Evolutionary conservation across 2,888 invertebrate genomes (phyloP).

Genomic region (Xiphydria camelus): DNA sequence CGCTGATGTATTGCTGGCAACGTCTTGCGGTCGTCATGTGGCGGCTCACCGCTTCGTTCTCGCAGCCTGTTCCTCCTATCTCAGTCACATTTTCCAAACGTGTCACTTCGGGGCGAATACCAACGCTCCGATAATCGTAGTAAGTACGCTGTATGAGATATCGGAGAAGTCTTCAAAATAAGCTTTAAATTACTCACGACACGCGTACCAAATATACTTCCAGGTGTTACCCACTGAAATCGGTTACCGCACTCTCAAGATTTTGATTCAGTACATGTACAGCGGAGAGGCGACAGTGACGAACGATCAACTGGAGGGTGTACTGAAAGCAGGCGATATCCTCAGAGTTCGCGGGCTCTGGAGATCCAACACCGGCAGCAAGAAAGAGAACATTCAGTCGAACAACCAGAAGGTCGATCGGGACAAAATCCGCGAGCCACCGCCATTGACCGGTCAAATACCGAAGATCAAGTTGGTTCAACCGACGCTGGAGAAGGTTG

Average conservation of each 20-base stretch:
- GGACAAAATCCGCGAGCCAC: constrained; percentile 51
- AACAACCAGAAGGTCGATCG: constrained; percentile 63
- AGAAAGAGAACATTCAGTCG: constrained; percentile 53
- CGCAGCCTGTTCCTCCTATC: constrained; percentile 76
- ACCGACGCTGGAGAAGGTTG: constrained; percentile 34
- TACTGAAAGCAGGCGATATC: constrained; percentile 80
- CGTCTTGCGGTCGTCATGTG: constrained; percentile 78
- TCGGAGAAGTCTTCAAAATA: too few relatives aligned
- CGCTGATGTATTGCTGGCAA: constrained; percentile 80
- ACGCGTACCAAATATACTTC: constrained; percentile 4
- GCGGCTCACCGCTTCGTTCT: constrained; percentile 84
- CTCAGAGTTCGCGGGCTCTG: constrained; percentile 80
- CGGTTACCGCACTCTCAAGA: constrained; percentile 77
- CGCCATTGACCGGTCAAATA: constrained; percentile 44
- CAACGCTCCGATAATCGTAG: constrained; percentile 55
- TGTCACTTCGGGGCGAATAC: constrained; percentile 55
- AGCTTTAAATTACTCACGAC: too few relatives aligned
- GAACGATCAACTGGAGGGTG: constrained; percentile 80
- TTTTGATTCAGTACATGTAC: constrained; percentile 85
- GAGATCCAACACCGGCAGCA: constrained; percentile 58
- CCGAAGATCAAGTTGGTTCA: constrained; percentile 54
- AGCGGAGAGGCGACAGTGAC: constrained; percentile 83
- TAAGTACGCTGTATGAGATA: constrained; percentile 24
- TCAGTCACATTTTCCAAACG: constrained; percentile 62
- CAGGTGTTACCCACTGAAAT: constrained; percentile 79